phyloP scores from a whole-genome alignment of 2,888 invertebrate species.

The Pseudoips prasinana region DNA sequence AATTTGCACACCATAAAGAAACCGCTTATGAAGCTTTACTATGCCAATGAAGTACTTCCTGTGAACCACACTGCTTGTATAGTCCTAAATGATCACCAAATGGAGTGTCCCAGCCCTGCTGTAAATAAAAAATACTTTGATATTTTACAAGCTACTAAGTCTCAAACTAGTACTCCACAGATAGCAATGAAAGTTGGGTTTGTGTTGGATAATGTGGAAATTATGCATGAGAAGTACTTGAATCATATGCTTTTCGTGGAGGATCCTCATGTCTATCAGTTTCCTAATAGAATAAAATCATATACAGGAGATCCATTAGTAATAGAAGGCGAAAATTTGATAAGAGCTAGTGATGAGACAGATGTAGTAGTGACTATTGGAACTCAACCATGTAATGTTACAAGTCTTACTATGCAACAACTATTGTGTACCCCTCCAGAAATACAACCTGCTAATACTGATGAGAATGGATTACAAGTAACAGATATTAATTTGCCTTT shows the following conservation, averaged over 20 bases:
- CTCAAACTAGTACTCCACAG: constrained; percentile 73
- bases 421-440: constrained; percentile 97
- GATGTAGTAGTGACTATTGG: constrained; percentile 98
- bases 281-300: constrained; percentile 91
- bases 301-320: constrained; percentile 97
- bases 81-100: constrained; percentile 92
- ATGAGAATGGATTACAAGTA: constrained; percentile 87
- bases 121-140: constrained; percentile 86
- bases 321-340: constrained; percentile 97
- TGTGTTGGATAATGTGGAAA: constrained; percentile 96
- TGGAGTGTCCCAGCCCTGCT: constrained; percentile 97
- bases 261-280: constrained; percentile 94
- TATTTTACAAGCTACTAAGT: constrained; percentile 69
- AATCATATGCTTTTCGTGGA: constrained; percentile 93
- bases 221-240: constrained; percentile 93
- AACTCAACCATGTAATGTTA: constrained; percentile 94
- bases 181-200: constrained; percentile 90
- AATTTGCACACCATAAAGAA: constrained; percentile 95
- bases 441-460: constrained; percentile 90
- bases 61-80: constrained; percentile 92
- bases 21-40: constrained; percentile 95
- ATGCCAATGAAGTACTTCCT: constrained; percentile 85
- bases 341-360: constrained; percentile 94
- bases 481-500: constrained; percentile 89
- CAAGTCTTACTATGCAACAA: constrained; percentile 94